These are phyloP conservation scores for Carassius carassius DNA, from an alignment of 2,113 vertebrate species.

Conservation along the genomic window DNA sequence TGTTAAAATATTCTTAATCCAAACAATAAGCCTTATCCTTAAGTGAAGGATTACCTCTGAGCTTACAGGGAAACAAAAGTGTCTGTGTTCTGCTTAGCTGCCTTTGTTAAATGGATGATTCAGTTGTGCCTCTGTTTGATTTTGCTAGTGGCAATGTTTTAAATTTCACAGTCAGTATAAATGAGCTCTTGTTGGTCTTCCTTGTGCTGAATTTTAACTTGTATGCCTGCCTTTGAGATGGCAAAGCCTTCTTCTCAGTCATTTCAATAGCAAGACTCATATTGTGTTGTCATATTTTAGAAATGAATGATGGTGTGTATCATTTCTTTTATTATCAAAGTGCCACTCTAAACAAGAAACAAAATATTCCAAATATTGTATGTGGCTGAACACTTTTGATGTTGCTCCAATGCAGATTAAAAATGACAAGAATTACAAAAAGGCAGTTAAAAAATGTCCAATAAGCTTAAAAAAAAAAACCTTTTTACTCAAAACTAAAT, in stretches of 20 bases:
- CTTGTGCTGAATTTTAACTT: conserved; percentile 25
- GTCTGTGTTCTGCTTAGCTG: conserved; percentile 10
- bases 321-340: background rate
- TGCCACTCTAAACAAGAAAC: background rate
- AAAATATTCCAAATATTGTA: background rate
- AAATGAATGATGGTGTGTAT: background rate
- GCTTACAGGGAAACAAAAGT: background rate
- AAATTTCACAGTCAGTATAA: conserved; percentile 13
- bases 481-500: background rate
- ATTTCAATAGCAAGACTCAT: background rate
- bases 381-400: background rate
- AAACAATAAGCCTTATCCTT: conserved; percentile 15
- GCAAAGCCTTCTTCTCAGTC: background rate
- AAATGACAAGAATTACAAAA: background rate
- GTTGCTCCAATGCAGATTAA: background rate
- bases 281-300: background rate
- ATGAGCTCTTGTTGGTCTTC: conserved; percentile 25
- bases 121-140: conserved; percentile 17
- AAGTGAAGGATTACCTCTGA: conserved; percentile 17
- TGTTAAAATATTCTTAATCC: conserved; percentile 13
- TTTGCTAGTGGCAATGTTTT: conserved; percentile 14
- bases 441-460: background rate
- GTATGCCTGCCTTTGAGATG: background rate
- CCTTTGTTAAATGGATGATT: conserved; percentile 24
- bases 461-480: background rate